Evolutionary conservation across 2,888 invertebrate species (phyloP), one percentile per base, ranked within the genome.

Genomic region (Eupelmus urozonus): DNA sequence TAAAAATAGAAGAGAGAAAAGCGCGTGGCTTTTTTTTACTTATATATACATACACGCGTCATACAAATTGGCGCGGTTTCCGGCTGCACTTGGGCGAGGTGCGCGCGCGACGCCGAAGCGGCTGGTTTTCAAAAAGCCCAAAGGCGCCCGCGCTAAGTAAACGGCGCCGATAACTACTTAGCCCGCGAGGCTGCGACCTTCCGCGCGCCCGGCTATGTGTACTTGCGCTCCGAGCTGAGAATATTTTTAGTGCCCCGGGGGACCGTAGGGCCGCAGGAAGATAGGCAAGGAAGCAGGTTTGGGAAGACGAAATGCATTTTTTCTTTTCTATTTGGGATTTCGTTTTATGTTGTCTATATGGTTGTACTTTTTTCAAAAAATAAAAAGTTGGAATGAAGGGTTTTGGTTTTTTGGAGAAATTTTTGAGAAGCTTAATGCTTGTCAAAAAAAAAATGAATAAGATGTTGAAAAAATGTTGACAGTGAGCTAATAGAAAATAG

Each of bases 1-100:
- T 87, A 87, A 87, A 88, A 87, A 86, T 85, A 83, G 82, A 76
- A 78, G 77, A 67, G 78, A 69, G 70, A 63, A 81, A 60, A 82
- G 69, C 27, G 29, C 23, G 55, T 13, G 11, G 1, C 55, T 25
- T 55, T 55, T 55, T 16, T 51, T 51, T 5, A 9, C 2, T 13
- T 45, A 45, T 34, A 45, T 45, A 51, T 51, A 45, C 45, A 16
- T 13, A 45, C 45, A 9, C 45, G 16, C 45, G 16, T 2, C 51
- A 20, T 2, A 51, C 51, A 20, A 18, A 18, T 51, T 20, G 4
- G 25, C 18, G 55, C 27, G 13, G 53, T 53, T 53, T 51, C 2
- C 51, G 9, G 18, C n/a, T 20, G 2, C 4, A 45, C 13, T 13
- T 20, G 16, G 16, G 13, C 2, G n/a, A n/a, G n/a, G n/a, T n/a